A percentile compares a stretch with the other conserved stretches of the same genome.
These are phyloP conservation scores for Platynereis dumerilii DNA, from an alignment of 2,888 invertebrate species.

Conservation along the genomic window DNA sequence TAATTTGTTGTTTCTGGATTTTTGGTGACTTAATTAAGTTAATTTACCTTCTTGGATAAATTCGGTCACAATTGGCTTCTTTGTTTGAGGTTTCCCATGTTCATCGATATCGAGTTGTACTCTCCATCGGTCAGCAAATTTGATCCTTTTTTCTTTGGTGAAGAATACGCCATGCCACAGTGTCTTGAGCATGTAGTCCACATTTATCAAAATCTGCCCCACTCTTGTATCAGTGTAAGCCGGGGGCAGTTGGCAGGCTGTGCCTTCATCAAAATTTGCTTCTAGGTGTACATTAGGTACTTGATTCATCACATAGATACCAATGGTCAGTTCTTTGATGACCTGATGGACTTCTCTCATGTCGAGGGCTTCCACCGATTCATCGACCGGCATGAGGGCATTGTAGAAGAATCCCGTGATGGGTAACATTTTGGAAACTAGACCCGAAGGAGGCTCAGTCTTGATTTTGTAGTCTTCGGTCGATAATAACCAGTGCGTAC, in stretches of 20 bases:
- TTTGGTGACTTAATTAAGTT: too few relatives aligned
- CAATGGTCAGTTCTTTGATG: constrained; percentile 59
- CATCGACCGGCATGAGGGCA: constrained; percentile 50
- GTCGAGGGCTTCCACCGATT: constrained; percentile 45
- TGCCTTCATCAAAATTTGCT: constrained; percentile 61
- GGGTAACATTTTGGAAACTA: constrained; percentile 50
- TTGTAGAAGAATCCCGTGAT: constrained; percentile 44
- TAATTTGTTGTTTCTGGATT: too few relatives aligned
- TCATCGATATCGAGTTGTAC: constrained; percentile 57
- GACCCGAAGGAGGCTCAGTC: constrained; percentile 57
- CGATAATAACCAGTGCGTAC: constrained; percentile 59
- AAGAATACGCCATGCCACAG: constrained; percentile 63
- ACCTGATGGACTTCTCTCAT: constrained; percentile 61
- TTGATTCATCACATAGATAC: constrained; percentile 61
- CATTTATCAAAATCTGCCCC: constrained; percentile 59
- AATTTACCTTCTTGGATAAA: constrained; percentile 58
- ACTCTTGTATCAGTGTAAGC: constrained; percentile 59
- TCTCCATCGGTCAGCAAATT: constrained; percentile 62
- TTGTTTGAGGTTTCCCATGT: constrained; percentile 57
- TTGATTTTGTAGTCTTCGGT: constrained; percentile 56
- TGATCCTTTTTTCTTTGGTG: constrained; percentile 60
- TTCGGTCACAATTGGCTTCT: constrained; percentile 58
- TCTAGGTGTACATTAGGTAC: constrained; percentile 60
- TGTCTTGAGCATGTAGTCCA: constrained; percentile 63
- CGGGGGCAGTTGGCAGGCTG: constrained; percentile 59